Evolutionary conservation across 2,888 invertebrate species (phyloP), one percentile per base, ranked within the genome.

Genomic region (Hofmannophila pseudospretella): DNA sequence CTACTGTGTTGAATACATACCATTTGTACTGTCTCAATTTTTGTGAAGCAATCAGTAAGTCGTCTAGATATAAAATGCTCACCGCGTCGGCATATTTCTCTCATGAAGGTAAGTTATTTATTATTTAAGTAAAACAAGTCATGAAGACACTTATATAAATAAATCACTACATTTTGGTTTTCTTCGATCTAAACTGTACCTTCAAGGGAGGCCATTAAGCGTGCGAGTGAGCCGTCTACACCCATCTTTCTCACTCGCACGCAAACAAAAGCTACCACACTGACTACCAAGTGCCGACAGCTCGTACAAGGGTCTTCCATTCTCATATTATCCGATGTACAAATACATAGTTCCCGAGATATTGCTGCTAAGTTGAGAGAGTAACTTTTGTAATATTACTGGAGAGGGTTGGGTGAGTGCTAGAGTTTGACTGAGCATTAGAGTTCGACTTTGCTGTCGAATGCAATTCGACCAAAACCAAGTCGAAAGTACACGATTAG

Each of bases 301-400:
- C 37, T 43, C 36, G 30, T 41, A 40, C 36, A 31, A 39, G 35
- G 42, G 33, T 39, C 39, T 39, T 27, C 37, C 42, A 42, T 37
- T 33, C 32, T 30, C 34, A 36, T 36, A 38, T 38, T 44, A 44
- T 37, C 39, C 39, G 35, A 34, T 36, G 41, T 36, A 39, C 35
- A 37, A 29, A 36, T 31, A 37, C 31, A 32, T 31, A 36, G 36
- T 36, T 25, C 44, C 38, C 38, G 52, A 61, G 65, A 67, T 69
- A 70, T 67, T 63, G 57, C 53, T 40, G 42, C 57, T 49, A 67
- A 72, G 61, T 72, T 70, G 62, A 49, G 53, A 46, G 44, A 38
- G 37, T 43, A 81, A 84, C 77, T 82, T 82, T 75, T 64, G 72
- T 70, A 82, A 85, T 82, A 80, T 78, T 62, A 67, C 68, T 58